Base-by-base conservation (phyloP, 30 jellyfish, hydroid and myxozoan genomes). In the Aurelia sp. region DNA sequence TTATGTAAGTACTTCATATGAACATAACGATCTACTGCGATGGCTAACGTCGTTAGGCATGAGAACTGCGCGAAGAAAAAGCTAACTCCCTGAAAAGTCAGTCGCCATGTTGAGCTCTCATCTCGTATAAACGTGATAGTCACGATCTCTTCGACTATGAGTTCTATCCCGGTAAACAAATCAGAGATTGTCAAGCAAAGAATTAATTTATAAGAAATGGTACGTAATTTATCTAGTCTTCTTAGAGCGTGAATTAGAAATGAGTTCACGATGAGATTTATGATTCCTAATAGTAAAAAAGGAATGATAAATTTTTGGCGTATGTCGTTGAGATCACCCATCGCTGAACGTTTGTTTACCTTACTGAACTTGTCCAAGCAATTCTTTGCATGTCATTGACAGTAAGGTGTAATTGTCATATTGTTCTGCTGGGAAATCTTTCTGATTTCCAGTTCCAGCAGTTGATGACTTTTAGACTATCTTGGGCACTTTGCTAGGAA, bases 161-260 rank as follows among this genome's bases (percentile, higher is more conserved):
- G 21, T 18, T 67, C 73, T 8, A 82, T 12, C 15, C 80, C 73
- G 2, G 75, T 53, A 13, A 57, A 5, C 47, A 82, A 10, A 15
- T 71, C 68, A 4, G 91, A 66, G n/a, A 82, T 24, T 5, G 76
- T 67, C 5, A 66, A 47, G 67, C 85, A 67, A 6, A 73, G 76
- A n/a, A 82, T 19, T 8, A 82, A 33, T 57, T 55, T 67, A 72
- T 82, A 82, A 24, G 91, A 82, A 11, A 53, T 31, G 10, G 16
- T 50, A 2, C 67, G 60, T 18, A 67, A 58, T 55, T 50, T 82
- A 21, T 47, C 13, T 69, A 69, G 61, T 59, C 53, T 53, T 53
- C 80, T 82, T 51, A 70, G 38, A 17, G 91, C 91, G 57, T 67
- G 80, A 41, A 82, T 82, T 24, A 82, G 65, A 55, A 82, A 82